Evolutionary conservation across 2,113 vertebrate genomes (phyloP), one percentile per base, ranked within the genome.

Genomic region (Sciurus niger): DNA sequence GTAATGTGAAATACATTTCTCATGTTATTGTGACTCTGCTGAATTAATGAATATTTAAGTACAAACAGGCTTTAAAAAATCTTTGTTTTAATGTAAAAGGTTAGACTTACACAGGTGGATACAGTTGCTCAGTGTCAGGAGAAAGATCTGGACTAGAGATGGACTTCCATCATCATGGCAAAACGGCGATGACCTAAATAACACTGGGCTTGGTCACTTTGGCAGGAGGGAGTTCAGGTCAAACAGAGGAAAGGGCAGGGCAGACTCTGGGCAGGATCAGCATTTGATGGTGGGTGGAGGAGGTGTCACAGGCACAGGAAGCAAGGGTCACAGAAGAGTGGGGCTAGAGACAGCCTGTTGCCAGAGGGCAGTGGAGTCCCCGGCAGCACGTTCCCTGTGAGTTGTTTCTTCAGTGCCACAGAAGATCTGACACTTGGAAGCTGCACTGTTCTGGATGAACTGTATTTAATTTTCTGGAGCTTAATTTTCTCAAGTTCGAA

Each of bases 401-500:
- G 63, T 25, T 53, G 77, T 28, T 43, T 68, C 20, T 89, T 93
- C 20, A 6, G 12, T 72, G 30, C 17, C 43, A 18, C 10, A 6
- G 16, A 53, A n/a, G 60, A 68, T 70, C 70, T 60, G 48, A 70
- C 60, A 67, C 65, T 18, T 37, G 8, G 30, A 17, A 37, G 11
- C n/a, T 68, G 34, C 78, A 17, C 22, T 67, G 6, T 70, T 43
- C 16, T 8, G 48, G 67, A 58, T 68, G 68, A 68, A 48, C 28
- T 13, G 6, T 28, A 74, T 40, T 78, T 67, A 40, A 53, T 68
- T 67, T 74, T 94, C 30, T 86, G 43, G 13, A 90, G 20, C 25
- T 86, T 48, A 82, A 58, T 90, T 86, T 86, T 85, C 67, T 11
- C 67, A 70, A 86, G 40, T 77, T 37, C n/a, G 34, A 48, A 92